Percentiles rank a stretch among this genome's conserved stretches.
These are phyloP conservation scores for Taenioides sp. DNA, from an alignment of 2,797 vertebrate species.

Conservation along the genomic window DNA sequence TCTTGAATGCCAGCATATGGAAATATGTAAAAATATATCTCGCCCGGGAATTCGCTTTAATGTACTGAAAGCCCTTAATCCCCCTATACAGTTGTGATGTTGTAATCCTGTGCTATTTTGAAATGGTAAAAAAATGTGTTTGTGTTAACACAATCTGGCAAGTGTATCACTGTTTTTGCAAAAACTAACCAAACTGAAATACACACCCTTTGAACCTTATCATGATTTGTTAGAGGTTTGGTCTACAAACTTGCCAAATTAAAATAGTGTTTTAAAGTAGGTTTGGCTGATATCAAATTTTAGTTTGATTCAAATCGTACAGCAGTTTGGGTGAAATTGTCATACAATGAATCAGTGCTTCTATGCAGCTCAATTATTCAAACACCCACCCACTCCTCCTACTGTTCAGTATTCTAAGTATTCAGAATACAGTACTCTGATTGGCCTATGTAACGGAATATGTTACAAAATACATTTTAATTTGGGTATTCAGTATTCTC, in stretches of 20 bases:
- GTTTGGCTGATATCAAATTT: no score
- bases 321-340: no score
- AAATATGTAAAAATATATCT: not conserved
- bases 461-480: no score
- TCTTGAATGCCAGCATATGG: not conserved
- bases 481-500: no score
- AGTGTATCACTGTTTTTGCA: not conserved
- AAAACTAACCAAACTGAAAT: not conserved
- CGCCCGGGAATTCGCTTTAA: not conserved
- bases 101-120: not conserved
- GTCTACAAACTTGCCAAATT: not conserved
- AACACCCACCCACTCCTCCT: no score
- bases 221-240: not conserved
- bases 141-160: not conserved
- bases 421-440: no score
- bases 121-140: not conserved
- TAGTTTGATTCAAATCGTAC: no score
- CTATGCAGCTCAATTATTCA: no score
- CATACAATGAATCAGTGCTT: no score
- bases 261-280: no score
- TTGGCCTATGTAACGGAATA: no score
- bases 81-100: not conserved
- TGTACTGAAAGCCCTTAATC: constrained; percentile 2
- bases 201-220: not conserved
- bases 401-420: no score